Evolutionary conservation across 1,140 invertebrate species (phyloP).

Genomic region (Ceratina japonica): DNA sequence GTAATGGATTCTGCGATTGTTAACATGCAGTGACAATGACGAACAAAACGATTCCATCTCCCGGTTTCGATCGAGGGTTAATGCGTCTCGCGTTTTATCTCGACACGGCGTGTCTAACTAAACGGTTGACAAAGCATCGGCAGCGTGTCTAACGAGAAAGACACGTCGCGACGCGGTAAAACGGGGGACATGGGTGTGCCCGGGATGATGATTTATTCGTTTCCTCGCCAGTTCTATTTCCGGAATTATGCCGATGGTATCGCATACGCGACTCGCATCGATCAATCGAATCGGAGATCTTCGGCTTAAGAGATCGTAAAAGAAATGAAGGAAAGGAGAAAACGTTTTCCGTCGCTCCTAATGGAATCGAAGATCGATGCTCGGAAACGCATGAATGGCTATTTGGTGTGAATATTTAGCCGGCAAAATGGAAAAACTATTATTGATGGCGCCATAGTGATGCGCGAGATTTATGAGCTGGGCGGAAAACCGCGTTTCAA

Average conservation of each 20-base stretch:
- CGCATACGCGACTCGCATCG: background rate
- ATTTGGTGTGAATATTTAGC: constrained; percentile 1
- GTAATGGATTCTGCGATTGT: too few species aligned
- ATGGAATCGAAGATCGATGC: background rate
- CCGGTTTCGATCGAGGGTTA: constrained; percentile 8
- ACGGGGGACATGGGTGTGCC: constrained; percentile 5
- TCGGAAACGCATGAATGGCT: constrained; percentile 1
- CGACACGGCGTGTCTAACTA: constrained; percentile 6
- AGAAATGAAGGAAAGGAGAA: background rate
- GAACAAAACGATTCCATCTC: too few species aligned
- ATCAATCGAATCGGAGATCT: background rate
- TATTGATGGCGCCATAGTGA: background rate
- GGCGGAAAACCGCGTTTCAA: too few species aligned
- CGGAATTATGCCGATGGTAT: background rate
- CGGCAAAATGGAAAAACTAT: background rate
- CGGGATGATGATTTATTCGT: constrained; percentile 30
- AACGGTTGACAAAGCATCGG: constrained; percentile 4
- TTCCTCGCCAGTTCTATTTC: constrained; percentile 5
- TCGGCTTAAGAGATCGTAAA: background rate
- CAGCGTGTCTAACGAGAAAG: background rate
- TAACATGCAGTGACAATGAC: too few species aligned
- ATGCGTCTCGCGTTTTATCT: constrained; percentile 26
- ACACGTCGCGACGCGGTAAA: background rate
- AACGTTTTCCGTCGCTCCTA: background rate
- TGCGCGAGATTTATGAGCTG: background rate